Percentiles rank a stretch among this genome's conserved stretches.
Evolutionary conservation across 2,888 invertebrate genomes (phyloP).

Genomic region (Lithophane ornitopus): DNA sequence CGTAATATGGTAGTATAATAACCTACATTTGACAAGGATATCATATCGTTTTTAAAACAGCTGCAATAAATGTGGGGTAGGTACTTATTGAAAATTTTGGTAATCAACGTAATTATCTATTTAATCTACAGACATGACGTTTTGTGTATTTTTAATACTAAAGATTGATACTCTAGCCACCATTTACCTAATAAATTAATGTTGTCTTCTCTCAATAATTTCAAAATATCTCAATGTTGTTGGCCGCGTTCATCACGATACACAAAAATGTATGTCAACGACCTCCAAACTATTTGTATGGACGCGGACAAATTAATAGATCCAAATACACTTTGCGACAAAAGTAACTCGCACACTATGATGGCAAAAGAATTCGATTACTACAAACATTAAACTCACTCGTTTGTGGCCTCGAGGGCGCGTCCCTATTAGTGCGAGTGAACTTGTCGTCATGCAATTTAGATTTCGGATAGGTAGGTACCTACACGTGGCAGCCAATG

Average conservation of each 20-base stretch:
- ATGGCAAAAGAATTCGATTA: slow-evolving; percentile 33
- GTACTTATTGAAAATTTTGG: not conserved
- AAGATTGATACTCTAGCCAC: not conserved
- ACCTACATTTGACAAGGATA: not conserved
- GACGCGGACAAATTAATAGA: slow-evolving; percentile 35
- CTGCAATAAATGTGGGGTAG: not conserved
- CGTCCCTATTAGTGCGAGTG: slow-evolving; percentile 6
- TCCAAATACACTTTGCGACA: slow-evolving; percentile 31
- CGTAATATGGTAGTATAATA: not conserved
- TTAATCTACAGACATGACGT: not conserved
- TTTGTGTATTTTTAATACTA: not conserved
- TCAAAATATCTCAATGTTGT: slow-evolving; percentile 7
- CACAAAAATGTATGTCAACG: slow-evolving; percentile 55
- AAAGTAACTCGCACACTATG: slow-evolving; percentile 16
- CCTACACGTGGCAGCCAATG: slow-evolving; percentile 34
- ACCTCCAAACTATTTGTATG: slow-evolving; percentile 55
- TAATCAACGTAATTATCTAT: not conserved
- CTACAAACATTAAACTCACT: slow-evolving; percentile 5
- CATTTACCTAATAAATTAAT: not conserved
- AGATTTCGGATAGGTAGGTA: slow-evolving; percentile 1
- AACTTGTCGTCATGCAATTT: slow-evolving; percentile 25
- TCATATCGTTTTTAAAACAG: slow-evolving; percentile 1
- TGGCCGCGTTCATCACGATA: not conserved
- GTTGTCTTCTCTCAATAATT: slow-evolving; percentile 1
- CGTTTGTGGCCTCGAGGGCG: slow-evolving; percentile 10